A percentile compares a stretch with the other conserved stretches of the same genome.
phyloP scores from a whole-genome alignment of 2,888 invertebrate species.

The Leptogaster cylindrica region DNA sequence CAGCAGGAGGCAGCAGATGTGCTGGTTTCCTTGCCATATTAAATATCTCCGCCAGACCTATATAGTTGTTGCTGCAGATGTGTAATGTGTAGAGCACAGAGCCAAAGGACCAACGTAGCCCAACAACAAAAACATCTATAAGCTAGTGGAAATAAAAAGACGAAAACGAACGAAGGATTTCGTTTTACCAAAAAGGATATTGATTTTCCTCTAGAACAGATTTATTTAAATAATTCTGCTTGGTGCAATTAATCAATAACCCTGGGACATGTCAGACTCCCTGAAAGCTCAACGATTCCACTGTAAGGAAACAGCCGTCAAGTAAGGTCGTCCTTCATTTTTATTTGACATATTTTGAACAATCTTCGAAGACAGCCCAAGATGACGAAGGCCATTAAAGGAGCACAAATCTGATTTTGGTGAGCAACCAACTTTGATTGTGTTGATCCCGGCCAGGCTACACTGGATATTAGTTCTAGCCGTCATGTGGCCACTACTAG shows the following conservation, averaged over 20 bases:
- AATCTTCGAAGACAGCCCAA: conserved; percentile 36
- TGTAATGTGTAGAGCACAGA: conserved; percentile 13
- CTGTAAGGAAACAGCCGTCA: not conserved
- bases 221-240: conserved; percentile 46
- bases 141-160: conserved; percentile 25
- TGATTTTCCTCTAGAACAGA: conserved; percentile 43
- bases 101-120: conserved; percentile 10
- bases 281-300: conserved; percentile 58
- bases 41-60: conserved; percentile 44
- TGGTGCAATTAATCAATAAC: conserved; percentile 46
- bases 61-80: conserved; percentile 34
- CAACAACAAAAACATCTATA: conserved; percentile 37
- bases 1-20: conserved; percentile 42
- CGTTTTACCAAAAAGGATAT: conserved; percentile 43
- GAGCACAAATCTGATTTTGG: conserved; percentile 64
- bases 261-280: conserved; percentile 63
- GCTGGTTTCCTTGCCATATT: conserved; percentile 44
- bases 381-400: conserved; percentile 37
- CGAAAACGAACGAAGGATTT: conserved; percentile 22
- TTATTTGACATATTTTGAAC: conserved; percentile 33
- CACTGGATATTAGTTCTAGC: conserved; percentile 64
- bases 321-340: conserved; percentile 23
- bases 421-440: conserved; percentile 51
- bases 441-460: conserved; percentile 24
- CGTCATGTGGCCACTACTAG: conserved; percentile 61